These are phyloP conservation scores for Pogonocichla stellata DNA, from an alignment of 2,113 vertebrate species.

Conservation along the genomic window DNA sequence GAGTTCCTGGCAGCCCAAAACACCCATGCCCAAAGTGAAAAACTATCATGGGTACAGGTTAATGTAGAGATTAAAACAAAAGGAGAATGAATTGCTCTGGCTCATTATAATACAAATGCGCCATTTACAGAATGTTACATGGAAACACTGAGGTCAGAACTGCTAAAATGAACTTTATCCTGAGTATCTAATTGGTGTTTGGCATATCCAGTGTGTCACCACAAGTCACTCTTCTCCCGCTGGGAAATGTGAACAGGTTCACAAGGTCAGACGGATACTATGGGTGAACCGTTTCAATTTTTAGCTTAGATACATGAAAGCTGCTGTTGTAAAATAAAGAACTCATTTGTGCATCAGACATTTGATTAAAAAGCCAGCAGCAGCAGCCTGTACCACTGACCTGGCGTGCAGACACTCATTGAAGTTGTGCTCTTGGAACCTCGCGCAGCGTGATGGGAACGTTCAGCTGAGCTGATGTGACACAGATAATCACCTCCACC, in stretches of 20 bases:
- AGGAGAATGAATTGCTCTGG: background rate
- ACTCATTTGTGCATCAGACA: conserved; percentile 38
- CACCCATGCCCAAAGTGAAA: background rate
- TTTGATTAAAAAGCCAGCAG: conserved; percentile 8
- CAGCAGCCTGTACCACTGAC: background rate
- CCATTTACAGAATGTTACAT: background rate
- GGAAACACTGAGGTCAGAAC: background rate
- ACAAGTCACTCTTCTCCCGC: background rate
- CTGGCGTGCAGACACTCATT: background rate
- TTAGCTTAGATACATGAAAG: conserved; percentile 14
- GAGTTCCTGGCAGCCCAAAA: background rate
- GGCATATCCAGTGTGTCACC: background rate
- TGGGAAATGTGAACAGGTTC: conserved; percentile 15
- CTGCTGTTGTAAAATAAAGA: conserved; percentile 21
- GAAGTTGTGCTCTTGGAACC: background rate
- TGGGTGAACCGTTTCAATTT: conserved; percentile 45
- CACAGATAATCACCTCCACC: background rate
- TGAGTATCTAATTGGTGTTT: conserved; percentile 31
- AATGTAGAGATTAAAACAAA: background rate
- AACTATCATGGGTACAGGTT: background rate
- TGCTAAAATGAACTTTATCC: background rate
- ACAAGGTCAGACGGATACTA: background rate
- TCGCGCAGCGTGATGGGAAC: accelerated
- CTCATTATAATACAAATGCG: background rate
- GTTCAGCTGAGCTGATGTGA: background rate